Conservation (phyloP, 2,797 vertebrate species). For the Dicrostonyx torquatus region DNA sequence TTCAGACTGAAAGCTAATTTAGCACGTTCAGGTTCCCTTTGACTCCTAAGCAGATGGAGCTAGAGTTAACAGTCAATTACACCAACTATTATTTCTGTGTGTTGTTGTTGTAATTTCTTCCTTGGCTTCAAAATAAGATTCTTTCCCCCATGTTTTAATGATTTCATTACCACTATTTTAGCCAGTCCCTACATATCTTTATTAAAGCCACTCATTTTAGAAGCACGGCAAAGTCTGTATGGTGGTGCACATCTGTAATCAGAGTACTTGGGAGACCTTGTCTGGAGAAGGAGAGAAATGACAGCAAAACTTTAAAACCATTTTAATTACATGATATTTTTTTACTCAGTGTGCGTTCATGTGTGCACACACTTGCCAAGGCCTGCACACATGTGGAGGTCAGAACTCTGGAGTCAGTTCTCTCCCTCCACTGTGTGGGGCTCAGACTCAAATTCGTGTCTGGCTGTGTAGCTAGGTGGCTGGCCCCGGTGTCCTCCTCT, state of each 20-base stretch:
- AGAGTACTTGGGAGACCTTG: not conserved
- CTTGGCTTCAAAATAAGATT: not conserved
- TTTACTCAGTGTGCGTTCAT: not conserved
- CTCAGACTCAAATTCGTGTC: not conserved
- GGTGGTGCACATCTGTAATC: not conserved
- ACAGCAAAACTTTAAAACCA: not conserved
- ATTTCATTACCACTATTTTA: not conserved
- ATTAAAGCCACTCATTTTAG: not conserved
- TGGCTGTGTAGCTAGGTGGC: too few relatives aligned
- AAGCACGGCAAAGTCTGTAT: not conserved
- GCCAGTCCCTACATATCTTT: not conserved
- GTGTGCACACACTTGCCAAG: not conserved
- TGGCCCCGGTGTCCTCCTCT: too few relatives aligned
- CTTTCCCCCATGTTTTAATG: not conserved
- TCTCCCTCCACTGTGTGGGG: not conserved
- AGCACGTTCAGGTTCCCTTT: not conserved
- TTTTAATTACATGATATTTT: not conserved
- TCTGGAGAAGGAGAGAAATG: not conserved
- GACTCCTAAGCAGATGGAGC: too few relatives aligned
- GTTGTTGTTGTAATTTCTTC: not conserved
- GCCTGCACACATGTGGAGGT: not conserved
- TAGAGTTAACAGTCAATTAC: not conserved
- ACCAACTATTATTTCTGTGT: not conserved
- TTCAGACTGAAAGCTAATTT: not conserved
- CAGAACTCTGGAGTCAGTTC: not conserved